Percentiles rank a stretch among this genome's conserved stretches.
These are phyloP conservation scores for Nasonia longicornis DNA, from an alignment of 1,140 invertebrate genomes.

Conservation along the genomic window DNA sequence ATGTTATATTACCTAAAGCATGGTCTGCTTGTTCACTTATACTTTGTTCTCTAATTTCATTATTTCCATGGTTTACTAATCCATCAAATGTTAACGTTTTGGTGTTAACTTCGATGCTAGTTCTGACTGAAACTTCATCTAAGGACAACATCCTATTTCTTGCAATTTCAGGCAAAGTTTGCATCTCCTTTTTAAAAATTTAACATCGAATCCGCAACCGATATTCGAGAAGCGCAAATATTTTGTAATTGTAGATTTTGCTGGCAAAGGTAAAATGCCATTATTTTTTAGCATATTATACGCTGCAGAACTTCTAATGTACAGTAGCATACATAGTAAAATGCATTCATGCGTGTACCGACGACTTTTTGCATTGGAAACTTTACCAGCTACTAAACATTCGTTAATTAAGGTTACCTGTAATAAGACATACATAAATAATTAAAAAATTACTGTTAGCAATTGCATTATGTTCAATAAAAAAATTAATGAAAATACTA, in stretches of 20 bases:
- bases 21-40: no score
- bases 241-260: slow-evolving; percentile 23
- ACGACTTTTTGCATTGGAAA: no score
- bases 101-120: slow-evolving; percentile 33
- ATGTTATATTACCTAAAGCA: no score
- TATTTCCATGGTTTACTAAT: slow-evolving; percentile 41
- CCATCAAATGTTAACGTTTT: slow-evolving; percentile 41
- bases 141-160: slow-evolving; percentile 41
- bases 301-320: neutral
- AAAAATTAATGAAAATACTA: no score
- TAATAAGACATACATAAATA: no score
- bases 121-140: slow-evolving; percentile 40
- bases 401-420: no score
- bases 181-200: slow-evolving; percentile 47
- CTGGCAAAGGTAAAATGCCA: slow-evolving; percentile 37
- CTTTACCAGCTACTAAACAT: no score
- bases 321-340: neutral
- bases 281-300: slow-evolving; percentile 23
- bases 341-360: neutral
- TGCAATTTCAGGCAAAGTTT: slow-evolving; percentile 6
- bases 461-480: no score
- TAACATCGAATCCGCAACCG: slow-evolving; percentile 47
- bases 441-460: no score
- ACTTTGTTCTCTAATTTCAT: neutral
- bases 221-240: slow-evolving; percentile 26